Base-by-base conservation (phyloP, 2,113 vertebrate genomes). In the Sorex fumeus region DNA sequence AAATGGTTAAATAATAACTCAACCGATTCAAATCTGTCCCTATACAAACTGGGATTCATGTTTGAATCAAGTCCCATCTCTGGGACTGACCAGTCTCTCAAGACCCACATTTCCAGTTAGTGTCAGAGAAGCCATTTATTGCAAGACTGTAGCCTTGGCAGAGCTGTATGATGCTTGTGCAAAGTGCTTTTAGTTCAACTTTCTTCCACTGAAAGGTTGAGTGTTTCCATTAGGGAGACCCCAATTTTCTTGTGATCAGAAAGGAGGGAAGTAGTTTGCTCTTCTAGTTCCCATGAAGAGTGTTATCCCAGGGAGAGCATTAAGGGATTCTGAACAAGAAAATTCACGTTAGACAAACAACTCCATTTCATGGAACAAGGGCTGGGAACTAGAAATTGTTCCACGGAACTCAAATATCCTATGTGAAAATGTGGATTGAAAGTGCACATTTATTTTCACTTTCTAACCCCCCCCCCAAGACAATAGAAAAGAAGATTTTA, bases 41-140 rank as follows among this genome's bases (percentile, higher is more conserved):
- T 85, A 64, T 25, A 78, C 74, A 70, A 94, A 84, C 70, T 60
- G 45, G 36, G 45, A 87, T 87, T 69, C 75, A 53, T 5, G 7
- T 84, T 62, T 34, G 45, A 91, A 57, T 72, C 15, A 4, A 64
- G 88, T 28, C 10, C 0, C 12, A n/a, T 71, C 67, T 70, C 30
- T 6, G 18, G 25, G 13, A 85, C 53, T 74, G 13, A 47, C 70
- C 70, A 27, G 12, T 53, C 57, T 90, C 70, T 47, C 23, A 79
- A 34, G 78, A 45, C 34, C 47, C 18, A 30, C 11, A 28, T 3
- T 70, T 32, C 45, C 21, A 53, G 8, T n/a, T 21, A 25, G 66
- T 71, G 28, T 78, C 79, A 70, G 83, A 34, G 15, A 32, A 60
- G 50, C 2, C 21, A 13, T 36, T 87, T 77, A 64, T 57, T 62